A percentile compares a stretch with the other conserved stretches of the same genome.
Conservation (phyloP, 2,797 vertebrate genomes). For the Phoebastria nigripes region DNA sequence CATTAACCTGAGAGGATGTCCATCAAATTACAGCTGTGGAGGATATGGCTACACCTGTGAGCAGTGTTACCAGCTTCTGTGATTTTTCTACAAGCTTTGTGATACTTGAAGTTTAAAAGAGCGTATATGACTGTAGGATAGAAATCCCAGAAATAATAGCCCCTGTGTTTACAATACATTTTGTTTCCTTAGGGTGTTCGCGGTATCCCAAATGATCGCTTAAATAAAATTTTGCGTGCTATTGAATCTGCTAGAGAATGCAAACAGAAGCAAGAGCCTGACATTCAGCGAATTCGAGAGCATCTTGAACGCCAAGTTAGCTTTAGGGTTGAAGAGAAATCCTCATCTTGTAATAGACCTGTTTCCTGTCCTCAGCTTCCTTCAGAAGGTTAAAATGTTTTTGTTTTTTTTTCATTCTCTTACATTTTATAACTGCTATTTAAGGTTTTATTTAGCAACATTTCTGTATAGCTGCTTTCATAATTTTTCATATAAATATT, state of each 20-base stretch:
- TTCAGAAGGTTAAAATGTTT: background rate
- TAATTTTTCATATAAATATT: background rate
- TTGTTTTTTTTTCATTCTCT: background rate
- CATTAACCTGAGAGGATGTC: background rate
- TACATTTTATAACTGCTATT: background rate
- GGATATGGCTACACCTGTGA: background rate
- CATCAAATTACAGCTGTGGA: background rate
- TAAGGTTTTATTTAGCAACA: background rate
- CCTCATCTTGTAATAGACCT: slow-evolving; percentile 10
- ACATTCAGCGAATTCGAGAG: slow-evolving; percentile 69
- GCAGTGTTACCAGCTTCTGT: background rate
- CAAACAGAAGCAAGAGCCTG: slow-evolving; percentile 65
- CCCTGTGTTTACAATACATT: background rate
- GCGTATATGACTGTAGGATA: background rate
- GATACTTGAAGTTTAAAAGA: background rate
- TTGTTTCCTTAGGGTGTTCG: slow-evolving; percentile 64
- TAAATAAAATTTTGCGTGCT: slow-evolving; percentile 61
- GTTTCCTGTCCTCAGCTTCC: background rate
- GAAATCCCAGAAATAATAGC: background rate
- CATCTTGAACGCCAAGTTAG: slow-evolving; percentile 67
- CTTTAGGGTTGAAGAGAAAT: slow-evolving; percentile 64
- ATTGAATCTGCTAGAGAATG: slow-evolving; percentile 61
- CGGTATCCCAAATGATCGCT: slow-evolving; percentile 70
- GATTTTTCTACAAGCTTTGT: background rate
- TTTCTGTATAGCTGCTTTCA: background rate